These are phyloP conservation scores for Calvadosia cruxmelitensis DNA, from an alignment of 30 jellyfish, hydroid and myxozoan genomes.

Conservation along the genomic window DNA sequence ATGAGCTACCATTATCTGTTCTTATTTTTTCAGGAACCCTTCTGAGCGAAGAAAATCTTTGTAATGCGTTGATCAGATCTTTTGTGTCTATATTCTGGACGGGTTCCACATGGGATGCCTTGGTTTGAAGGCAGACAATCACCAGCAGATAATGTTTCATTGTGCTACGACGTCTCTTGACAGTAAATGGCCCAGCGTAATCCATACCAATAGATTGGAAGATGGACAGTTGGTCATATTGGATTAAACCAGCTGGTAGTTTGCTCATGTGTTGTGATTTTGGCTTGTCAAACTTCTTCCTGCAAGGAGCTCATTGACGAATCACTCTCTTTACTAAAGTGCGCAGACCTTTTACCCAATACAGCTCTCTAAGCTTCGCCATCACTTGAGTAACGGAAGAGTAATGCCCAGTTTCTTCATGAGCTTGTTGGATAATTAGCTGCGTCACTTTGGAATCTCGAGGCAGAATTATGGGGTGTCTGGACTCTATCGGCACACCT, in stretches of 20 bases:
- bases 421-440: neutral
- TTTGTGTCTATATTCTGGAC: neutral
- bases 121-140: neutral
- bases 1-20: neutral
- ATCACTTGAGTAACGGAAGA: neutral
- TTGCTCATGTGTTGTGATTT: neutral
- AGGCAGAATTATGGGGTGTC: neutral
- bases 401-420: neutral
- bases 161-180: neutral
- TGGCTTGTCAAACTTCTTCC: neutral
- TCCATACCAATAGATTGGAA: neutral
- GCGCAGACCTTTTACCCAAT: slow-evolving; percentile 1
- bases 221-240: neutral
- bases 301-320: neutral
- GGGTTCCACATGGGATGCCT: neutral
- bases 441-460: neutral
- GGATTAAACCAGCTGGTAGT: neutral
- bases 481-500: neutral
- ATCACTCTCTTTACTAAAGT: neutral
- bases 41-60: neutral
- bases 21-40: neutral
- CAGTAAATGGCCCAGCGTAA: neutral
- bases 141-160: neutral
- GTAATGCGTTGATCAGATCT: neutral
- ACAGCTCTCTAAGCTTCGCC: neutral